Base-by-base conservation (phyloP, 2,113 vertebrate species). In the Probosciger aterrimus region DNA sequence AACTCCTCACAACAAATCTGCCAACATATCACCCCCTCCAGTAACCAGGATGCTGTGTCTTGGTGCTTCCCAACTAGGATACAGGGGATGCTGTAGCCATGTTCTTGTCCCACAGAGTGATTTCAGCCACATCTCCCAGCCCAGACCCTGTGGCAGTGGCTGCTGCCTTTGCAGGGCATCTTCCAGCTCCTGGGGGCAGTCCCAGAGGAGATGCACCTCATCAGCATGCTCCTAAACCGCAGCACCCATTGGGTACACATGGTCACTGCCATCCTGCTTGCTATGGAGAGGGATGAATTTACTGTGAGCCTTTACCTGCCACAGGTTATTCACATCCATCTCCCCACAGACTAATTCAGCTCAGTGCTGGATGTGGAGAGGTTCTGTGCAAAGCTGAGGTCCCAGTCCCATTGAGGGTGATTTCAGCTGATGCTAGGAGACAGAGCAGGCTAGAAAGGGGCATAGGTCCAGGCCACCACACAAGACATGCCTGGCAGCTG, bases 21-120 rank as follows among this genome's bases (percentile, higher is more conserved):
- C 33, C 59, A 44, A 0, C 0, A 1, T 27, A 37, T n/a, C 39
- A 79, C 52, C 6, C 22, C 10, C 0, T 2, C 70, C 57, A 20
- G 25, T 7, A 3, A 12, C 4, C 14, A 3, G 35, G 37, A 11
- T 62, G 44, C 39, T 65, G 81, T 44, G 44, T 5, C 35, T 39
- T 11, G 6, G 41, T 81, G 85, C 24, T 67, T 37, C 63, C 28
- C 55, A 43, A 43, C 28, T 33, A 74, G 43, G 46, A 10, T 7
- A 5, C 4, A n/a, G 39, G 9, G 31, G 23, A 47, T 47, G 33
- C 44, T 43, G 31, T 5, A 49, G 57, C n/a, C 18, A 3, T 1
- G 3, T 14, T 18, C 24, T 49, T 30, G 22, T 64, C 14, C 53
- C 49, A 6, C 6, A 11, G 13, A 25, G 28, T 0, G 3, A 44